Percentiles rank a stretch among this genome's conserved stretches.
phyloP scores from a whole-genome alignment of 2,113 vertebrate genomes.

The Cervus canadensis region DNA sequence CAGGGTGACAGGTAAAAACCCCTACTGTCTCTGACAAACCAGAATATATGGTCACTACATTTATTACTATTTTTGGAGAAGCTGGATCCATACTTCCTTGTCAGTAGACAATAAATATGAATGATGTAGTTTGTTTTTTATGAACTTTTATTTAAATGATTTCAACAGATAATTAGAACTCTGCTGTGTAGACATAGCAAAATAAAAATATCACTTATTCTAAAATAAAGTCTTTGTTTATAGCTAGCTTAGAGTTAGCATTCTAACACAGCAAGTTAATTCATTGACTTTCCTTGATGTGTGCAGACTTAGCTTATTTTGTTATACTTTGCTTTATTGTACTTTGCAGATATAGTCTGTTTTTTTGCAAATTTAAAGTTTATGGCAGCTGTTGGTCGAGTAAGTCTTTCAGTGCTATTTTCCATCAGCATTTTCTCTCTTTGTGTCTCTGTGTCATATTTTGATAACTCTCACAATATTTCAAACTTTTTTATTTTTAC shows the following conservation, averaged over 20 bases:
- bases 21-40: background rate
- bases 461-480: background rate
- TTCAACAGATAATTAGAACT: background rate
- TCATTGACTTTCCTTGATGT: background rate
- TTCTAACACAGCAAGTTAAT: background rate
- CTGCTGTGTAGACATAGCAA: background rate
- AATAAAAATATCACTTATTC: conserved; percentile 9
- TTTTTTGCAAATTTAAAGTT: background rate
- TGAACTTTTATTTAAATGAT: conserved; percentile 24
- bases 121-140: background rate
- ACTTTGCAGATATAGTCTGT: background rate
- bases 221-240: conserved; percentile 20
- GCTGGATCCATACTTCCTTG: background rate
- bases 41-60: background rate
- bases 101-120: background rate
- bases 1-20: background rate
- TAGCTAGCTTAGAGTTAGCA: background rate
- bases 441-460: background rate
- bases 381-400: background rate
- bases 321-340: background rate
- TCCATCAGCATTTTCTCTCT: background rate
- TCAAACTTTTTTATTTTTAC: background rate
- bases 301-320: background rate
- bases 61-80: background rate
- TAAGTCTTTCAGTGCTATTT: background rate